Conservation (phyloP, 2,888 invertebrate genomes). For the Electrophaes corylata region DNA sequence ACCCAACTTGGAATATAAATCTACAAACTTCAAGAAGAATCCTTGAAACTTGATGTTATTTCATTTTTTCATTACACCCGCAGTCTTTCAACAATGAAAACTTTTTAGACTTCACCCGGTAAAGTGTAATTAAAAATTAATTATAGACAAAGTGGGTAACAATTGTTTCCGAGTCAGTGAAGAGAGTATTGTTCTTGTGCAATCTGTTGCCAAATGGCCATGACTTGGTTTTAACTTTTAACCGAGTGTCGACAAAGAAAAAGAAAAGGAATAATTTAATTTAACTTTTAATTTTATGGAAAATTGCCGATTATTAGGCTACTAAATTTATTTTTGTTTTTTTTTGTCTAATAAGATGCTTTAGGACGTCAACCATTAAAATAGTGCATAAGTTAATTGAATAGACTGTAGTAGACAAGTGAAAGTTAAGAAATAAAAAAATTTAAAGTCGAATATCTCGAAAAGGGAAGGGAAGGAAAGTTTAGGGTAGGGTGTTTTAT, state of each 20-base stretch:
- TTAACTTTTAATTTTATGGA: too few species aligned
- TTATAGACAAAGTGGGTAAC: constrained; percentile 45
- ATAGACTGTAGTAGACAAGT: too few species aligned
- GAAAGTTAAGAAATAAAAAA: too few species aligned
- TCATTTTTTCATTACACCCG: constrained; percentile 21
- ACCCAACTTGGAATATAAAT: not conserved
- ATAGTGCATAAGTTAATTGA: too few species aligned
- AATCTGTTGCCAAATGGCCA: constrained; percentile 41
- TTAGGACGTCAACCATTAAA: too few species aligned
- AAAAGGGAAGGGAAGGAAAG: too few species aligned
- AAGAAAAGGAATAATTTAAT: too few species aligned
- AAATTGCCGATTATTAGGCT: too few species aligned
- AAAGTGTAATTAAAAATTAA: constrained; percentile 58
- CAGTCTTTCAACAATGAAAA: constrained; percentile 40
- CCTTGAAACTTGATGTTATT: constrained; percentile 22
- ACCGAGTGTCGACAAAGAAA: not conserved
- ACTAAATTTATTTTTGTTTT: too few species aligned
- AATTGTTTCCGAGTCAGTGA: constrained; percentile 41
- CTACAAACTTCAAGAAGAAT: constrained; percentile 2
- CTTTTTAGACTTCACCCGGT: constrained; percentile 33
- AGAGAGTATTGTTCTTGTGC: constrained; percentile 41
- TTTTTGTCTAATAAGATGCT: too few species aligned
- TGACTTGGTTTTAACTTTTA: constrained; percentile 14
- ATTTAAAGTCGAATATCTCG: too few species aligned
- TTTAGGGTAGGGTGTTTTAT: too few species aligned